phyloP scores from a whole-genome alignment of 2,113 vertebrate genomes.

The Terrapene triunguis region DNA sequence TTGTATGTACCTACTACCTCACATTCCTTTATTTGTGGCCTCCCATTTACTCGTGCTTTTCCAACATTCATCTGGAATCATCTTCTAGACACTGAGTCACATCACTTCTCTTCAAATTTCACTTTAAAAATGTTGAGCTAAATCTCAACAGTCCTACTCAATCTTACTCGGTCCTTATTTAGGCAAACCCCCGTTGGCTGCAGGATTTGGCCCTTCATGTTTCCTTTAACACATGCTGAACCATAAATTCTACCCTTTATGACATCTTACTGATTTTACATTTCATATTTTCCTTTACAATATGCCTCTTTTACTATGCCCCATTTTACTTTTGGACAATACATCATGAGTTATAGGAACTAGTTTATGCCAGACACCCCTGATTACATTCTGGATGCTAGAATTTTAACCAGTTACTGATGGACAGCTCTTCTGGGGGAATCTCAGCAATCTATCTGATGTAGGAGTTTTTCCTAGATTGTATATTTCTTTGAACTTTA shows the following conservation, averaged over 20 bases:
- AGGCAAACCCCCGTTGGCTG: background rate
- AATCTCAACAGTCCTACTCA: background rate
- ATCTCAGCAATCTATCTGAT: background rate
- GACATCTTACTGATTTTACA: background rate
- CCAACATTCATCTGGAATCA: accelerated
- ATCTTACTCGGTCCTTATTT: background rate
- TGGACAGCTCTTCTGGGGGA: background rate
- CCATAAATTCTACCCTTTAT: background rate
- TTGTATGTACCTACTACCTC: background rate
- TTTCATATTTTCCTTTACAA: background rate
- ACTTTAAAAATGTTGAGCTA: background rate
- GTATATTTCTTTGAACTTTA: background rate
- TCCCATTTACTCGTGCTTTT: background rate
- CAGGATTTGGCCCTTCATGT: background rate
- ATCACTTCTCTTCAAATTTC: background rate
- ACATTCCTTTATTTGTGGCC: background rate
- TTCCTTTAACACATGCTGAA: background rate
- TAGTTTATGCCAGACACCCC: background rate
- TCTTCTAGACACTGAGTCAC: background rate
- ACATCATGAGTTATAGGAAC: background rate
- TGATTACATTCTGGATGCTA: background rate
- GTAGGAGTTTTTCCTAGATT: background rate
- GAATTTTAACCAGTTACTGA: background rate
- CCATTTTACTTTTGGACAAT: background rate
- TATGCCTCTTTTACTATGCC: background rate